Evolutionary conservation across 2,797 vertebrate genomes (phyloP), one percentile per base, ranked within the genome.

Genomic region (Champsocephalus gunnari): DNA sequence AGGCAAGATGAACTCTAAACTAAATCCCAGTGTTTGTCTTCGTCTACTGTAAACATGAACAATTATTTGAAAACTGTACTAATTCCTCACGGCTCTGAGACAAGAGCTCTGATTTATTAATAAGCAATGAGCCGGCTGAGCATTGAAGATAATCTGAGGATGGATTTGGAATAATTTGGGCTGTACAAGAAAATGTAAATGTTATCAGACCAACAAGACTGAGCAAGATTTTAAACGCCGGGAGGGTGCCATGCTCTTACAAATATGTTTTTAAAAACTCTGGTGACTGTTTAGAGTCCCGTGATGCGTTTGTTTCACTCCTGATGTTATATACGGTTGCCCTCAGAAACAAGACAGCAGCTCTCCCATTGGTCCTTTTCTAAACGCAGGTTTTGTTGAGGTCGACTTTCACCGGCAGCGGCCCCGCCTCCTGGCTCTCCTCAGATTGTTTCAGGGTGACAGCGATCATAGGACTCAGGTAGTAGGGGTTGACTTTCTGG

Each of bases 381-480:
- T 97, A 99, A 92, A 99, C 93, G 17, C 93, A 87, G 16, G 97
- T 98, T 90, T 97, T 97, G 93, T 95, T 95, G 89, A 99, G 93
- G 89, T 98, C 96, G n/a, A 99, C 95, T 91, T 98, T 99, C 88
- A 98, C 95, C 0, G 97, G 97, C 82, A 98, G 96, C 0, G 96
- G 96, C 48, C 96, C 97, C 0, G 92, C 95, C 53, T 96, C 97
- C 80, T 95, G 95, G 10, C 79, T 73, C 4, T 95, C 91, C 9
- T 92, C 95, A 0, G 92, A 79, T 1, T 96, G 95, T 84, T 95
- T 95, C 74, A 97, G 79, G 28, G 95, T 86, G 67, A 98, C 93
- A 0, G 96, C 91, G 13, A 97, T 85, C 90, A 96, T 53, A 0
- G 96, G 92, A 0, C 93, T 94, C 93, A 98, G 90, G 19, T 96